Conservation (phyloP, 2,113 vertebrate species). For the Ictidomys tridecemlineatus region DNA sequence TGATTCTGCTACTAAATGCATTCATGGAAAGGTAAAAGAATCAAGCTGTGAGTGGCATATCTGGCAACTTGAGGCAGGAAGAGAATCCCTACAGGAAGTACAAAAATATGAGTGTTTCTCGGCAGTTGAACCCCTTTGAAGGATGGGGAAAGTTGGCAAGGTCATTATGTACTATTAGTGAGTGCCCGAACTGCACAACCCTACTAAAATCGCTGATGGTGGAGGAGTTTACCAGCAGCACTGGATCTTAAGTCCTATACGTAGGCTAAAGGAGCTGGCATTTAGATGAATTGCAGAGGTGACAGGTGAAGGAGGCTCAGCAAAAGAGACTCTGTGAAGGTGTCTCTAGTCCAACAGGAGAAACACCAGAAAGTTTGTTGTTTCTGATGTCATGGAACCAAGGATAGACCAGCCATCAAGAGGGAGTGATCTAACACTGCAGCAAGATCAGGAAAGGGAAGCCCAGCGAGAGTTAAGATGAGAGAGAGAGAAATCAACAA, state of each 20-base stretch:
- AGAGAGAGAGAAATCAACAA: not conserved
- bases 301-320: not conserved
- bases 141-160: not conserved
- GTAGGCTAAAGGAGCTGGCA: not conserved
- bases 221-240: too few species aligned
- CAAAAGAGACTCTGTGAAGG: not conserved
- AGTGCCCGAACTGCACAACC: not conserved
- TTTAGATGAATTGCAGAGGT: not conserved
- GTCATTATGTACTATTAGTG: not conserved
- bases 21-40: not conserved
- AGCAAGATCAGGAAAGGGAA: too few species aligned
- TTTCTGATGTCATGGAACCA: not conserved
- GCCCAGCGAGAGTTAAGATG: not conserved
- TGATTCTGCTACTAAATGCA: not conserved
- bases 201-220: fast-evolving
- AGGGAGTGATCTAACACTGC: fast-evolving
- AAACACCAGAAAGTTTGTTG: not conserved
- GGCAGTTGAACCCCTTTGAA: not conserved
- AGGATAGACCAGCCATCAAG: not conserved
- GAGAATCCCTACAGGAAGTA: not conserved
- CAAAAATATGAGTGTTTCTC: not conserved
- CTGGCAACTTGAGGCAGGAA: not conserved
- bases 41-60: not conserved
- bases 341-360: not conserved
- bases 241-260: not conserved